Percentiles rank a stretch among this genome's conserved stretches.
phyloP scores from a whole-genome alignment of 2,797 vertebrate species.

The Enteromius viviparus region DNA sequence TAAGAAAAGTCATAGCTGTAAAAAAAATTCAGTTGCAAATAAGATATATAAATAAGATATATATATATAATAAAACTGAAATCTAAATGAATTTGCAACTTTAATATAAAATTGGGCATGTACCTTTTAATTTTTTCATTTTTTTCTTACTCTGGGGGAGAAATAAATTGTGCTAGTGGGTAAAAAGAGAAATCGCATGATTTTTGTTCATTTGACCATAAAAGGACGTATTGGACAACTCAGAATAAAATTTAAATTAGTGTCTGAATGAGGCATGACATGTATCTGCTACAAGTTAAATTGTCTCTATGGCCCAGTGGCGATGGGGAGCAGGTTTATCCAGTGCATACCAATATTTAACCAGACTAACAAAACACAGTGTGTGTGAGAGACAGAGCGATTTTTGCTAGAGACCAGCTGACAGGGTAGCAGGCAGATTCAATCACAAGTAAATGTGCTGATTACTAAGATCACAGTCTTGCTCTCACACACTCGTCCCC shows the following conservation, averaged over 20 bases:
- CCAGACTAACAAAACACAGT: constrained; percentile 13
- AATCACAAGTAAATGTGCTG: constrained; percentile 39
- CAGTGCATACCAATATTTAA: constrained; percentile 48
- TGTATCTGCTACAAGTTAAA: constrained; percentile 35
- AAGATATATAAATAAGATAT: not conserved
- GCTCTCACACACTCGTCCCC: constrained; percentile 26
- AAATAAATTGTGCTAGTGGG: not conserved
- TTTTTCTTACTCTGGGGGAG: not conserved
- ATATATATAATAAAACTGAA: too few relatives aligned
- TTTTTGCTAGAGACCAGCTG: constrained; percentile 9
- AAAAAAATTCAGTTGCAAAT: not conserved
- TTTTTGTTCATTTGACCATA: constrained; percentile 37
- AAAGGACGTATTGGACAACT: constrained; percentile 38
- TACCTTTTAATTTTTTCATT: not conserved
- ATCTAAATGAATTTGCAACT: not conserved
- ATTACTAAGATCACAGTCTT: constrained; percentile 38
- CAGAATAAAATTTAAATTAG: constrained; percentile 54
- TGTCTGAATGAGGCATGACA: constrained; percentile 32
- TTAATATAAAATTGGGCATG: not conserved
- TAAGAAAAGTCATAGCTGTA: not conserved
- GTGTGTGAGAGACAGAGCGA: not conserved
- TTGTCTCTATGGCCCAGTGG: constrained; percentile 48
- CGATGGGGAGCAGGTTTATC: constrained; percentile 50
- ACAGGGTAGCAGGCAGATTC: constrained; percentile 13
- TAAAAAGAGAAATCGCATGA: constrained; percentile 2